Percentiles rank a stretch among this genome's conserved stretches.
phyloP scores from a whole-genome alignment of 2,113 vertebrate genomes.

The Archilochus colubris region DNA sequence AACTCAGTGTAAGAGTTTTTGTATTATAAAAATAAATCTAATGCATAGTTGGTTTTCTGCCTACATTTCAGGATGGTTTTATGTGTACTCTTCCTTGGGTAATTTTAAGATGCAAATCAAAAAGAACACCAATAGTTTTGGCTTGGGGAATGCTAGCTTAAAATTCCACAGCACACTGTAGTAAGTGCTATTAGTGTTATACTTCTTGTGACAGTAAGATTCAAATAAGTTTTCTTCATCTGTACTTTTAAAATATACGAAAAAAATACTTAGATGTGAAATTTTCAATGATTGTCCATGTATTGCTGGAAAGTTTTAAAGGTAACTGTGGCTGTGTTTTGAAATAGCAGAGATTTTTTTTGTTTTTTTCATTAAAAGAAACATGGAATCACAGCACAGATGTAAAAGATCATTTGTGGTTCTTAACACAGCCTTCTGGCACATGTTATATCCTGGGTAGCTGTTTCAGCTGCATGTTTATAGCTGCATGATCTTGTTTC shows the following conservation, averaged over 20 bases:
- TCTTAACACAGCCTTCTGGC: not conserved
- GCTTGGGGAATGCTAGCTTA: not conserved
- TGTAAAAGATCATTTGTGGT: not conserved
- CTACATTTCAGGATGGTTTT: not conserved
- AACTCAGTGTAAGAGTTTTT: not conserved
- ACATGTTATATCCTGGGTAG: not conserved
- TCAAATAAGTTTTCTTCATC: not conserved
- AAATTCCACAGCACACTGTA: not conserved
- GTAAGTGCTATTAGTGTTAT: not conserved
- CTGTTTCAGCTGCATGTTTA: constrained; percentile 67
- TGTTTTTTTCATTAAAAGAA: not conserved
- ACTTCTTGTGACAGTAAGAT: not conserved
- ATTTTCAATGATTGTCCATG: not conserved
- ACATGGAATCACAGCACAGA: not conserved
- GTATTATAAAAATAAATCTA: not conserved
- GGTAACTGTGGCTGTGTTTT: not conserved
- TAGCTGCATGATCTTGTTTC: constrained; percentile 76
- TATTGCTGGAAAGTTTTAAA: not conserved
- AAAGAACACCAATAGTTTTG: not conserved
- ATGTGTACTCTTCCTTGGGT: not conserved
- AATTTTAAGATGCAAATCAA: not conserved
- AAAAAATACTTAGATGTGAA: not conserved
- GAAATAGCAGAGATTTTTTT: not conserved
- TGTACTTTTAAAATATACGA: not conserved
- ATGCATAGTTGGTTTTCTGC: not conserved